Percentiles rank a stretch among this genome's conserved stretches.
phyloP scores from a whole-genome alignment of 2,888 invertebrate genomes.

The Eilema sororculum region DNA sequence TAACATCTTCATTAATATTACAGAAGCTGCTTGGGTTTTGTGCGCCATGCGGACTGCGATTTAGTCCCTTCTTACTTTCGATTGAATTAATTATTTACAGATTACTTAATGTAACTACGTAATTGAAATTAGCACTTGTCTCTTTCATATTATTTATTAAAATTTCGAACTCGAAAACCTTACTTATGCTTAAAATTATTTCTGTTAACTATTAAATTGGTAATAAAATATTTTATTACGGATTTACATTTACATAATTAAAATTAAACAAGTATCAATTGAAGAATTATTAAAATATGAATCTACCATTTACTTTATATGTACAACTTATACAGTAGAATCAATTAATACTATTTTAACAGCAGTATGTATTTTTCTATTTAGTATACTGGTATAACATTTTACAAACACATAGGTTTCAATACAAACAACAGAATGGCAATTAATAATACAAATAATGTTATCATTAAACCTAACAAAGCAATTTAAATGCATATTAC shows the following conservation, averaged over 20 bases:
- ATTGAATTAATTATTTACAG: slow-evolving; percentile 30
- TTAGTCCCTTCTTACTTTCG: slow-evolving; percentile 44
- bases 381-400: not conserved
- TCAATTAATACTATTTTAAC: not conserved
- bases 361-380: not conserved
- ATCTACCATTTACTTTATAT: not conserved
- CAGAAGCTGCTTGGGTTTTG: slow-evolving; percentile 45
- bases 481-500: slow-evolving; percentile 35
- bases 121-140: slow-evolving; percentile 5
- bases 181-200: not conserved
- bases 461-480: slow-evolving; percentile 32
- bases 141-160: slow-evolving; percentile 3
- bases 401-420: not conserved
- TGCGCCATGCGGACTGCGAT: slow-evolving; percentile 40
- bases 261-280: not conserved
- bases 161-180: not conserved
- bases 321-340: not conserved
- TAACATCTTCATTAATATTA: slow-evolving; percentile 80
- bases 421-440: slow-evolving; percentile 8
- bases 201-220: not conserved
- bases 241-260: not conserved
- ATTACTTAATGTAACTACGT: slow-evolving; percentile 7
- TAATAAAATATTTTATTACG: not conserved
- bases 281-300: not conserved
- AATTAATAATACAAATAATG: slow-evolving; percentile 24